Evolutionary conservation across 2,888 invertebrate species (phyloP), one percentile per base, ranked within the genome.

Genomic region (Metacarcinus magister): DNA sequence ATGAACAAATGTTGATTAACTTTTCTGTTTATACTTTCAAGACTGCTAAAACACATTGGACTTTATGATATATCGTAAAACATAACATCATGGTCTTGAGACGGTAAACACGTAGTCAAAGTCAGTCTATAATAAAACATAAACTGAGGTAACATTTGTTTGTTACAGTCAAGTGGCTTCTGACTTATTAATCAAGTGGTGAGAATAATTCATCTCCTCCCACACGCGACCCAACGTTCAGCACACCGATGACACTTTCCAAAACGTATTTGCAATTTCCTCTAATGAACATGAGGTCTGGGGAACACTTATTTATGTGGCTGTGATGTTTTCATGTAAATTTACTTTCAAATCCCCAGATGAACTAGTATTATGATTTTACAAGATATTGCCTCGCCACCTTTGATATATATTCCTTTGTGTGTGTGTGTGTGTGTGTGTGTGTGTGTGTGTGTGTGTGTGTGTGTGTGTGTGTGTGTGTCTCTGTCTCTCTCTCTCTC

Each of bases 371-470:
- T 67, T 67, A n/a, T 67, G 19, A 67, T 67, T 19, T 67, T 16
- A 67, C n/a, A 23, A 67, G 67, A n/a, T 67, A 67, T 67, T 67
- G 23, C 23, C 19, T 67, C n/a, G 67, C n/a, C 10, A 23, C 19
- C 67, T 4, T 67, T 23, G 4, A 67, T 67, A 67, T 16, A 67
- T 67, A 2, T 16, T 23, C n/a, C n/a, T 67, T 67, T 67, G 23
- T 82, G 0, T 82, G 4, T 75, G n/a, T 75, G 75, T 28, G 75
- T 28, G 28, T 75, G 75, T 75, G 75, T 75, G 75, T 75, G 75
- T 75, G 75, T 75, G 75, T 75, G 67, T 67, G 67, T 67, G 67
- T 67, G 67, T 67, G 67, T 67, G 67, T 67, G 67, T 67, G 67
- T 67, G 67, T 67, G 67, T 67, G 67, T 67, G 75, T 75, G 75